Conservation (phyloP, 2,888 invertebrate species). For the Pachliopta kotzebuea region DNA sequence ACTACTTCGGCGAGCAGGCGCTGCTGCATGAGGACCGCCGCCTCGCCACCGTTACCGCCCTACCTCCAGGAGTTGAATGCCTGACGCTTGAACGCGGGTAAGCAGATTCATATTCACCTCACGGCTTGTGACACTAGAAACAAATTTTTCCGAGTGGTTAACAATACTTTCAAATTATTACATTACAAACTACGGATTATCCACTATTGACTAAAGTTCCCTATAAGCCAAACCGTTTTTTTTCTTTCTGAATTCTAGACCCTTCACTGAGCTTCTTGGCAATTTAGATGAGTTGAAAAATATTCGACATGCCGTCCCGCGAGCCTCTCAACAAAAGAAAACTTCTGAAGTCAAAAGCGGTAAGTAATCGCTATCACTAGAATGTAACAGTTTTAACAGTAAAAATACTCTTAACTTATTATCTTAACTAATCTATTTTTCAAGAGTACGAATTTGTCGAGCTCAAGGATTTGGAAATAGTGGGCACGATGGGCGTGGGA, state of each 20-base stretch:
- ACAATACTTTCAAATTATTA: too few relatives aligned
- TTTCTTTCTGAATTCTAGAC: constrained; percentile 57
- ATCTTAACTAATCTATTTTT: too few relatives aligned
- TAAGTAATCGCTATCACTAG: constrained; percentile 36
- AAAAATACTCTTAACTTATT: background rate
- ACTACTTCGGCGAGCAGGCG: constrained; percentile 95
- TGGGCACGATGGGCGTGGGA: constrained; percentile 94
- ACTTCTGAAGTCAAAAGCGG: constrained; percentile 65
- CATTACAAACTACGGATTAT: too few relatives aligned
- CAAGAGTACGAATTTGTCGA: constrained; percentile 84
- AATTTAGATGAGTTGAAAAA: constrained; percentile 84
- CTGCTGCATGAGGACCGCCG: constrained; percentile 91
- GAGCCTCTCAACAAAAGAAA: constrained; percentile 59
- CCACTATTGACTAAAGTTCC: too few relatives aligned
- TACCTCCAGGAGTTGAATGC: constrained; percentile 91
- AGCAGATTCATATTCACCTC: background rate
- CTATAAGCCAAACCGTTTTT: too few relatives aligned
- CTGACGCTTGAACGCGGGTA: constrained; percentile 92
- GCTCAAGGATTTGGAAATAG: constrained; percentile 88
- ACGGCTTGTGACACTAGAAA: too few relatives aligned
- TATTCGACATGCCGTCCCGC: constrained; percentile 59
- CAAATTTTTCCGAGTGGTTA: too few relatives aligned
- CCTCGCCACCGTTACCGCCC: constrained; percentile 94
- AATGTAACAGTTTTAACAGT: background rate
- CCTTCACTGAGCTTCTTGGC: constrained; percentile 92